Evolutionary conservation across 2,888 invertebrate genomes (phyloP).

Genomic region (Dynastes tityus): DNA sequence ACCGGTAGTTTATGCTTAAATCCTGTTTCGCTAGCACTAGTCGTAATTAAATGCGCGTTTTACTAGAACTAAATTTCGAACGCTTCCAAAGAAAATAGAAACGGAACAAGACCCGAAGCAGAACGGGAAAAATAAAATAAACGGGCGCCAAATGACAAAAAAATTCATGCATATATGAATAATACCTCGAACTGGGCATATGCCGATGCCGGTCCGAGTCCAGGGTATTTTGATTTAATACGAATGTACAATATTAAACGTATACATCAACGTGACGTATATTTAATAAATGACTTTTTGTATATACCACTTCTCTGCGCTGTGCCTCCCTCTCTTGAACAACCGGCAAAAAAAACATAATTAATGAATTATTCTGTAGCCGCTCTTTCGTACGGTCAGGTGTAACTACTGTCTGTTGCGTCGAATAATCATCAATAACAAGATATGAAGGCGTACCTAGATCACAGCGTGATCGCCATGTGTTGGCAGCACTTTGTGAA

Average conservation of each 20-base stretch:
- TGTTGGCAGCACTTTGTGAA: conserved; percentile 7
- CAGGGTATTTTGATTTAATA: conserved; percentile 30
- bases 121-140: conserved; percentile 26
- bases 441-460: conserved; percentile 47
- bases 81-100: conserved; percentile 15
- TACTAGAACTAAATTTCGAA: neutral
- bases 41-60: conserved; percentile 28
- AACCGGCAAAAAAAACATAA: conserved; percentile 53
- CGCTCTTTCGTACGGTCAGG: conserved; percentile 53
- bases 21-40: conserved; percentile 14
- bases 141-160: conserved; percentile 22
- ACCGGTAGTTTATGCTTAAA: conserved; percentile 37
- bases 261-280: conserved; percentile 52
- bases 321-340: conserved; percentile 24
- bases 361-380: conserved; percentile 56
- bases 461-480: conserved; percentile 15
- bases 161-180: conserved; percentile 41
- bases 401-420: conserved; percentile 54
- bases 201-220: conserved; percentile 8
- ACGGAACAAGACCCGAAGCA: conserved; percentile 19
- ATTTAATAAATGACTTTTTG: conserved; percentile 56
- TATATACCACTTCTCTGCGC: conserved; percentile 36
- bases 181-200: conserved; percentile 27
- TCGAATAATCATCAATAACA: conserved; percentile 55
- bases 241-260: conserved; percentile 38